Evolutionary conservation across 2,797 vertebrate genomes (phyloP).

Genomic region (Darevskia nairensis): DNA sequence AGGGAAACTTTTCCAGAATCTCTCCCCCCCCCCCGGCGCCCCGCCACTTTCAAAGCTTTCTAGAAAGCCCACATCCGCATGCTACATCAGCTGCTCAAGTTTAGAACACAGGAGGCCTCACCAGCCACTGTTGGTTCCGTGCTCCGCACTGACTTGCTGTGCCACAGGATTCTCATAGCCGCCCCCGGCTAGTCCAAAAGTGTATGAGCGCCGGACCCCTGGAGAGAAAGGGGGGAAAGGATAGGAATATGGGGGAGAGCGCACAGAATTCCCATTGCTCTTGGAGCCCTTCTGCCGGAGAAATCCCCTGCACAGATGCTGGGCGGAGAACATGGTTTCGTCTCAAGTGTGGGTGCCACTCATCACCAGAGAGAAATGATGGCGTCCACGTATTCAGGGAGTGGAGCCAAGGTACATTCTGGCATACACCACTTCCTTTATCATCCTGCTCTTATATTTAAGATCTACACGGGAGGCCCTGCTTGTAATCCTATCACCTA

Average conservation of each 20-base stretch:
- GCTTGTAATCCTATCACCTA: no score
- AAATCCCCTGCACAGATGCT: background rate
- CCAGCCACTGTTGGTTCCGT: conserved; percentile 69
- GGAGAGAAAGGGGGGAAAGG: background rate
- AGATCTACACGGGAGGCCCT: no score
- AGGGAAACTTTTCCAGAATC: background rate
- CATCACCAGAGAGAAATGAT: no score
- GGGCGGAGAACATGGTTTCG: no score
- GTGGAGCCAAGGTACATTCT: no score
- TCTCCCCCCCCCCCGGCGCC: rapidly evolving
- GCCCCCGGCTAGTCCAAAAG: conserved; percentile 89
- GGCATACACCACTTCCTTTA: no score
- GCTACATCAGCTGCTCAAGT: background rate
- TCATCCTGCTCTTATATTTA: no score
- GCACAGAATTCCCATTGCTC: no score
- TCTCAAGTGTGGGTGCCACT: background rate
- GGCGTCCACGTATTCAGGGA: no score
- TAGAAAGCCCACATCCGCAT: background rate
- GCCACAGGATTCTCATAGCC: conserved; percentile 91
- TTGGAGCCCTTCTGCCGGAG: background rate
- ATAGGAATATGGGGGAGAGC: no score
- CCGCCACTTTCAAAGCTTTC: no score
- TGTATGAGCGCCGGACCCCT: conserved; percentile 92
- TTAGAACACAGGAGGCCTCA: conserved; percentile 37
- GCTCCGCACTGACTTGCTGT: conserved; percentile 69